Conservation (phyloP, 2,888 invertebrate species). For the Cephus spinipes region DNA sequence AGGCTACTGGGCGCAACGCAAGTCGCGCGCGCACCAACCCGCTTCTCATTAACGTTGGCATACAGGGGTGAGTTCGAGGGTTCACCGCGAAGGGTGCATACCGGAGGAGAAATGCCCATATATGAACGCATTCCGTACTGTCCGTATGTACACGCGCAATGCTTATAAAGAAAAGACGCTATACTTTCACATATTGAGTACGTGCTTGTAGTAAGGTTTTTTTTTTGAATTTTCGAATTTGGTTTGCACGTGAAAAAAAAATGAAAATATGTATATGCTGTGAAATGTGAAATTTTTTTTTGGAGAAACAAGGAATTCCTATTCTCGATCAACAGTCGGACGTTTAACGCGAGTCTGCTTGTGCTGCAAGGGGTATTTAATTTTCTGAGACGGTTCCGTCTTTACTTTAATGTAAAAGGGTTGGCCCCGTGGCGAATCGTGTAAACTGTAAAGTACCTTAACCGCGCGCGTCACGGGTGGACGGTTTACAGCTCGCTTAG, state of each 20-base stretch:
- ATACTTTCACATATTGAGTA: background rate
- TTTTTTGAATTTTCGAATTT: background rate
- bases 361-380: background rate
- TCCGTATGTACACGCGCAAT: background rate
- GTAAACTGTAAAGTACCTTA: background rate
- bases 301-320: background rate
- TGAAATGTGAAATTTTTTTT: too few species aligned
- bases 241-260: too few species aligned
- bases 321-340: background rate
- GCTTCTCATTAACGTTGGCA: constrained; percentile 35
- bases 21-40: constrained; percentile 25
- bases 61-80: background rate
- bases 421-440: background rate
- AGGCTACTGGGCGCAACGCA: constrained; percentile 22
- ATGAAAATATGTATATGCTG: too few species aligned
- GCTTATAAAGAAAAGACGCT: background rate
- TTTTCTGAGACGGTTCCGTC: background rate
- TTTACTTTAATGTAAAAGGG: background rate
- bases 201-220: background rate
- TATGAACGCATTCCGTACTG: background rate
- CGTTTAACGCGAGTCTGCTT: background rate
- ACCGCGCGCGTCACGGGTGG: background rate
- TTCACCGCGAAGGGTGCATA: background rate
- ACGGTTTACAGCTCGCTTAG: background rate
- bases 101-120: background rate